A percentile compares a stretch with the other conserved stretches of the same genome.
phyloP scores from a whole-genome alignment of 53 echinoderm and acorn worm species.

The Henricia sp. region DNA sequence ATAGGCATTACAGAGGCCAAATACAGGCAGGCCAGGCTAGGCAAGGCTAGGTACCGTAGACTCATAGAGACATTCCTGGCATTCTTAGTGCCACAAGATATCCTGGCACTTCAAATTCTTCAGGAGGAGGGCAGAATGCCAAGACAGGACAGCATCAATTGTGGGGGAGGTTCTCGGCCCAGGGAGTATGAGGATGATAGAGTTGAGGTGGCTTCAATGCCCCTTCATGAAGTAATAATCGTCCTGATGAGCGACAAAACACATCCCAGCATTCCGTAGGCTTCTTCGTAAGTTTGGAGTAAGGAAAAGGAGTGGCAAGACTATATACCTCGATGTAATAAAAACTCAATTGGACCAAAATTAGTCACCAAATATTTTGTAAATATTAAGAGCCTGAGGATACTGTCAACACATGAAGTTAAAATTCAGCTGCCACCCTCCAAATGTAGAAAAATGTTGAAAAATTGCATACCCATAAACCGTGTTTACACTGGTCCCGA shows the following conservation, averaged over 20 bases:
- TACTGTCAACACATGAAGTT: too few species aligned
- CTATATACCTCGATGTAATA: too few species aligned
- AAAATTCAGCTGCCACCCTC: too few species aligned
- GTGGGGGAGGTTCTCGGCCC: background rate
- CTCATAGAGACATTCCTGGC: slow-evolving; percentile 47
- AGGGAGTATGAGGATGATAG: background rate
- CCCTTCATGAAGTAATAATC: slow-evolving; percentile 35
- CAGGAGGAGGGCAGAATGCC: slow-evolving; percentile 11
- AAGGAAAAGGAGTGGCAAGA: background rate
- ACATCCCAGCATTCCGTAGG: slow-evolving; percentile 15
- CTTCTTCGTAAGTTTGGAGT: too few species aligned
- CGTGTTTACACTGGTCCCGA: too few species aligned
- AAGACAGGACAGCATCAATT: background rate
- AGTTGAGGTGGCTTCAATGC: background rate
- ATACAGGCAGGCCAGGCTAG: slow-evolving; percentile 61
- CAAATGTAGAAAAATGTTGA: too few species aligned
- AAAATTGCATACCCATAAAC: too few species aligned
- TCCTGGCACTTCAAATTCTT: slow-evolving; percentile 51
- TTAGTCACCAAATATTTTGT: too few species aligned
- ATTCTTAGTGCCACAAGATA: slow-evolving; percentile 32
- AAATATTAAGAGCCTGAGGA: too few species aligned
- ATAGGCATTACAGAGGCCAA: slow-evolving; percentile 53
- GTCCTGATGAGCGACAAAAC: slow-evolving; percentile 30
- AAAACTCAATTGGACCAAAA: too few species aligned
- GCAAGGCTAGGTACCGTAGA: slow-evolving; percentile 29